Conservation (phyloP, 2,113 vertebrate genomes). For the Scatophagus argus region DNA sequence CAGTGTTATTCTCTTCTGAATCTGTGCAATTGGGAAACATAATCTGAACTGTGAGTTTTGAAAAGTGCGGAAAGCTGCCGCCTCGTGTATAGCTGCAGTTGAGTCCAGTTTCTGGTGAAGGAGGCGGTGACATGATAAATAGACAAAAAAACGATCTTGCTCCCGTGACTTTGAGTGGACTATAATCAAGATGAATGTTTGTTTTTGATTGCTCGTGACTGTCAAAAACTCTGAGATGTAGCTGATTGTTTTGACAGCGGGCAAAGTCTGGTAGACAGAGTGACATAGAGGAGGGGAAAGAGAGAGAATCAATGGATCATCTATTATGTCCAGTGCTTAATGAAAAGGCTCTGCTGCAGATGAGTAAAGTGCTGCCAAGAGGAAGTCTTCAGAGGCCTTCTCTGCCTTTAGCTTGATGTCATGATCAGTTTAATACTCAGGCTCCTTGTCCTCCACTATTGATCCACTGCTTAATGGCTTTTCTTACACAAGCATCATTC, state of each 20-base stretch:
- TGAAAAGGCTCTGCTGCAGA: conserved; percentile 66
- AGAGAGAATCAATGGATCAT: conserved; percentile 72
- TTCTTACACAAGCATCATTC: conserved; percentile 61
- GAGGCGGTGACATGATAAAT: conserved; percentile 62
- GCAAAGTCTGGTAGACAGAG: conserved; percentile 22
- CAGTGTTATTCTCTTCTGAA: neutral
- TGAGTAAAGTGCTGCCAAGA: conserved; percentile 69
- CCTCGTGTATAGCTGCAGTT: neutral
- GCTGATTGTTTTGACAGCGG: conserved; percentile 46
- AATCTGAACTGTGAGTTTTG: neutral
- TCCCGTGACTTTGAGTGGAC: conserved; percentile 62
- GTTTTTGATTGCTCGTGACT: conserved; percentile 58
- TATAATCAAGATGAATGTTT: conserved; percentile 76
- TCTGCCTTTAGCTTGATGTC: conserved; percentile 71
- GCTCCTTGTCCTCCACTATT: conserved; percentile 71
- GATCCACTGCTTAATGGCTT: conserved; percentile 71
- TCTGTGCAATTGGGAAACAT: neutral
- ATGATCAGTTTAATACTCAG: conserved; percentile 74
- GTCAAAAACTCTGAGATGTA: conserved; percentile 43
- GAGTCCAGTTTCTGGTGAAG: conserved; percentile 3
- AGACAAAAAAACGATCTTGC: conserved; percentile 56
- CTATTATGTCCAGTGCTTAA: conserved; percentile 75
- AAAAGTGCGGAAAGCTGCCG: neutral
- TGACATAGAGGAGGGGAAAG: conserved; percentile 24
- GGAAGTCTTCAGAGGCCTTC: conserved; percentile 64